These are phyloP conservation scores for Spicauda simplicius DNA, from an alignment of 2,888 invertebrate genomes.

Conservation along the genomic window DNA sequence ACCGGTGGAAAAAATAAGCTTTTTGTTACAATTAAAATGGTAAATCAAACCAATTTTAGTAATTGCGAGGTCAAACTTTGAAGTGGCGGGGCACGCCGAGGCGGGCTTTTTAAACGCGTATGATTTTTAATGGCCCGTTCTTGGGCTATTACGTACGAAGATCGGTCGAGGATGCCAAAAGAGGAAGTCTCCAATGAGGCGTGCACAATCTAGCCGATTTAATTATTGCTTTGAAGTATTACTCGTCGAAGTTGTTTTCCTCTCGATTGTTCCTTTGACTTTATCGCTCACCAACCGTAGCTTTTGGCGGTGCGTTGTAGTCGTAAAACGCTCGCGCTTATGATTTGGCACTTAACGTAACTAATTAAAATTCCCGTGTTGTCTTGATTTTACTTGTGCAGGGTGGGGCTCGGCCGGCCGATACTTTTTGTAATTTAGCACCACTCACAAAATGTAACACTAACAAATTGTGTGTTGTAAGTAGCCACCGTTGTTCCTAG, in stretches of 20 bases:
- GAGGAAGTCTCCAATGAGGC: slow-evolving; percentile 42
- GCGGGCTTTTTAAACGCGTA: slow-evolving; percentile 68
- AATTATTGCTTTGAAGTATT: slow-evolving; percentile 49
- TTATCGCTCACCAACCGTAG: slow-evolving; percentile 12
- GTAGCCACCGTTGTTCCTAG: neutral
- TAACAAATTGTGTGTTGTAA: slow-evolving; percentile 1
- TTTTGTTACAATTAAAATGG: slow-evolving; percentile 85
- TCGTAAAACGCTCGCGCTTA: slow-evolving; percentile 39
- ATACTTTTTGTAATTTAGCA: slow-evolving; percentile 28
- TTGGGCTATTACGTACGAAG: slow-evolving; percentile 52
- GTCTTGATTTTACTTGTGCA: slow-evolving; percentile 47
- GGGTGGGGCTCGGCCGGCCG: slow-evolving; percentile 36
- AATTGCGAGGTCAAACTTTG: slow-evolving; percentile 83
- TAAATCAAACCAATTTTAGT: slow-evolving; percentile 85
- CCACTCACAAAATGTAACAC: slow-evolving; percentile 25
- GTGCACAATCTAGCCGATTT: slow-evolving; percentile 47
- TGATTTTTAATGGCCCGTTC: slow-evolving; percentile 67
- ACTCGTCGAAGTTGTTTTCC: slow-evolving; percentile 35
- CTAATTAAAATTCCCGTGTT: slow-evolving; percentile 49
- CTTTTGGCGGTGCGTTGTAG: neutral
- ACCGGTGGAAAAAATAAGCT: slow-evolving; percentile 80
- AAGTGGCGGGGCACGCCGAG: slow-evolving; percentile 67
- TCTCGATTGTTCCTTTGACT: slow-evolving; percentile 12
- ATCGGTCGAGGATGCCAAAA: slow-evolving; percentile 39
- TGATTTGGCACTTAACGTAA: slow-evolving; percentile 43